Evolutionary conservation across 1,140 invertebrate genomes (phyloP).

Genomic region (Antheraea mylitta): DNA sequence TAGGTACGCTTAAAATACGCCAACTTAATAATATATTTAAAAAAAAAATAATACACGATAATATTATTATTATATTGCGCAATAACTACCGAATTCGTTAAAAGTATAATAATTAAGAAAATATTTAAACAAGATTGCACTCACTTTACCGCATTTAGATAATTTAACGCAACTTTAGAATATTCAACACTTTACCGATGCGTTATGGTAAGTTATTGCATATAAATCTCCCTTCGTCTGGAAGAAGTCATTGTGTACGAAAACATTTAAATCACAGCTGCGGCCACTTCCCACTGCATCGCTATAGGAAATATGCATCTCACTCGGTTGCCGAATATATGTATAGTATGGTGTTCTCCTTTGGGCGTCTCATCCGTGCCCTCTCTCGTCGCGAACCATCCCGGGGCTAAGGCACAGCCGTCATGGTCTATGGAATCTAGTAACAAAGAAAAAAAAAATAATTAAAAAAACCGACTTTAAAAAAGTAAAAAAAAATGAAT

Average conservation of each 20-base stretch:
- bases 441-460: not conserved
- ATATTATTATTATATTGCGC: conserved; percentile 33
- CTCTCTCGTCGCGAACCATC: conserved; percentile 23
- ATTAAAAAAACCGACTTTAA: too few species aligned
- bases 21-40: conserved; percentile 22
- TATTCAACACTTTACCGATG: conserved; percentile 61
- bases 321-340: too few species aligned
- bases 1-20: conserved; percentile 59
- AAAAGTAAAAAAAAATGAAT: too few species aligned
- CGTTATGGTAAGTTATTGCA: conserved; percentile 38
- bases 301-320: not conserved
- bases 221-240: not conserved
- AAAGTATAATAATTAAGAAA: conserved; percentile 24
- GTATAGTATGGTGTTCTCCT: not conserved
- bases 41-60: conserved; percentile 45
- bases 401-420: conserved; percentile 59
- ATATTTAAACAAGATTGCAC: conserved; percentile 55
- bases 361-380: conserved; percentile 19
- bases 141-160: conserved; percentile 41
- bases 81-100: conserved; percentile 46
- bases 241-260: not conserved
- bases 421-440: conserved; percentile 78
- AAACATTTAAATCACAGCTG: not conserved
- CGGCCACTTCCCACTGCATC: not conserved
- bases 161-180: conserved; percentile 55